Conservation (phyloP, 2,797 vertebrate genomes). For the Odontamblyopus rebecca region DNA sequence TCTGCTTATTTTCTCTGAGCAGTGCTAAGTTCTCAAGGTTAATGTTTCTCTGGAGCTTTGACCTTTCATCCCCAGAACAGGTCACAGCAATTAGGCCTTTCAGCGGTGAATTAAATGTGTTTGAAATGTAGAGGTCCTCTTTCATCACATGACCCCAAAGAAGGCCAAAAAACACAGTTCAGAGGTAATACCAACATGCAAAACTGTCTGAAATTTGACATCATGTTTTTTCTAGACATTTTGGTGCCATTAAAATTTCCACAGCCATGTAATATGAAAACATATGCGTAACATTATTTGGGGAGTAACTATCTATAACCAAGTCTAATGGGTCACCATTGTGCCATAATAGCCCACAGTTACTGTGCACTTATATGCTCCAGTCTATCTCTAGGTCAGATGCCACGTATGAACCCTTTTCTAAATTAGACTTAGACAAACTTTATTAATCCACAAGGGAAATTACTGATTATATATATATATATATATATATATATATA, state of each 20-base stretch:
- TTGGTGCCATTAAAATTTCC: no score
- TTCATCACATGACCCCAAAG: slow-evolving; percentile 58
- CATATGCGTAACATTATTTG: no score
- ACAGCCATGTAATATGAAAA: no score
- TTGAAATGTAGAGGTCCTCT: slow-evolving; percentile 64
- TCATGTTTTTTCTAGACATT: slow-evolving; percentile 4
- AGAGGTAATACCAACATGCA: slow-evolving; percentile 29
- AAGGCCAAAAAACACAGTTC: slow-evolving; percentile 53
- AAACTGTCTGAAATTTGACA: slow-evolving; percentile 42
- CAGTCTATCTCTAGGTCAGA: neutral
- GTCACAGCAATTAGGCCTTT: slow-evolving; percentile 66
- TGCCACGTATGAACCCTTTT: no score
- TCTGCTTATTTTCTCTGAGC: neutral
- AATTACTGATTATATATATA: no score
- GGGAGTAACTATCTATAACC: no score
- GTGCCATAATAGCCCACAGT: no score
- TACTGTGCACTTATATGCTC: neutral
- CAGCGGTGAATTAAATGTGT: slow-evolving; percentile 61
- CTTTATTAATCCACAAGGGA: no score
- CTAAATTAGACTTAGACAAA: no score
- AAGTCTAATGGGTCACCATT: no score
- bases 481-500: no score
- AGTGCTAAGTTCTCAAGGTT: slow-evolving; percentile 59
- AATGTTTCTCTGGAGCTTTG: slow-evolving; percentile 62
- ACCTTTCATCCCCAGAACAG: slow-evolving; percentile 56